A percentile compares a stretch with the other conserved stretches of the same genome.
These are phyloP conservation scores for Salminus brasiliensis DNA, from an alignment of 2,113 vertebrate genomes.

Conservation along the genomic window DNA sequence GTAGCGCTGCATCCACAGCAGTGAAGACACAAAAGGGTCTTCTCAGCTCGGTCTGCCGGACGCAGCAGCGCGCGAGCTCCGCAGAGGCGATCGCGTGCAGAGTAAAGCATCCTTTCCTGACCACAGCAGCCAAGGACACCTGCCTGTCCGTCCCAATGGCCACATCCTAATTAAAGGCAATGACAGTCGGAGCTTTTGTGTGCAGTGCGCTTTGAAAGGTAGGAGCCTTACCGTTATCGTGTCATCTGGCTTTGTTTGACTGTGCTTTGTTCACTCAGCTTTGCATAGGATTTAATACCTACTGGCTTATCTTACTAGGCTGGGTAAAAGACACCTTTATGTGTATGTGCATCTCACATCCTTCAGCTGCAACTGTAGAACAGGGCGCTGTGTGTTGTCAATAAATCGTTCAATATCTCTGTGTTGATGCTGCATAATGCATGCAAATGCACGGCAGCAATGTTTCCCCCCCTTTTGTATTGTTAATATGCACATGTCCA, in stretches of 20 bases:
- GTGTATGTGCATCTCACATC: not conserved
- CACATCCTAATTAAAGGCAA: conserved; percentile 24
- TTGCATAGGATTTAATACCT: not conserved
- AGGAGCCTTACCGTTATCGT: conserved; percentile 18
- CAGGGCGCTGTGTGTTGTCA: not conserved
- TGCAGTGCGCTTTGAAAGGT: conserved; percentile 59
- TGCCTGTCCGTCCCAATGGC: not conserved
- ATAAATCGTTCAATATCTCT: not conserved
- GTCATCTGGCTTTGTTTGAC: conserved; percentile 2
- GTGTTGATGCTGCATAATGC: not conserved
- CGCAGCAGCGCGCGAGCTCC: conserved; percentile 49
- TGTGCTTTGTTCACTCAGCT: not conserved
- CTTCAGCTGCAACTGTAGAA: not conserved
- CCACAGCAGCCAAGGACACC: not conserved
- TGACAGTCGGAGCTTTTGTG: conserved; percentile 50
- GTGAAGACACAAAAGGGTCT: conserved; percentile 19
- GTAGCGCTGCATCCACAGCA: not conserved
- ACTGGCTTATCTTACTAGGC: not conserved
- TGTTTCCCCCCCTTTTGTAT: not conserved
- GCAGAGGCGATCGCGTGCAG: conserved; percentile 18
- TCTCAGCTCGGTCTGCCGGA: not conserved
- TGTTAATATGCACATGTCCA: conserved; percentile 5
- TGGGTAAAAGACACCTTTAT: not conserved
- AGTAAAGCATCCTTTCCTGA: not conserved
- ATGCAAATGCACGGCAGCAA: not conserved